Evolutionary conservation across 2,888 invertebrate genomes (phyloP), one percentile per base, ranked within the genome.

Genomic region (Anarsia innoxiella): DNA sequence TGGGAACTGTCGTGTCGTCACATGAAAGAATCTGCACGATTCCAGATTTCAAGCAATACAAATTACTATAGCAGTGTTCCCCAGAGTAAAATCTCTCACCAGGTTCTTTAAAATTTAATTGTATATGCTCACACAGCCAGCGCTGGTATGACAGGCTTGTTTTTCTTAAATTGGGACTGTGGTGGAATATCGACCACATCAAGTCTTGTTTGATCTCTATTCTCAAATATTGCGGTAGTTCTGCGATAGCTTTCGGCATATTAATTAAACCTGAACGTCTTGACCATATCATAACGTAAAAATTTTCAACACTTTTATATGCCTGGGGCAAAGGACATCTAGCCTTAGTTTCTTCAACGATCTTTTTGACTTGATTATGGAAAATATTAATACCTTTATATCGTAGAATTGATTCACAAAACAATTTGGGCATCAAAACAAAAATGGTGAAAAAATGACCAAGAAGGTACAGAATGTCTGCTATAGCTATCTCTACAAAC

Each of bases 311-410:
- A 11, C 58, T 52, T 11, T 51, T 26, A 31, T 64, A 39, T 1
- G 70, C 65, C 12, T 46, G 1, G 45, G 42, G 6, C 47, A 49
- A 11, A 2, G 60, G 54, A 44, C 75, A 69, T 38, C 75, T 62
- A 40, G 72, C 56, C 44, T 59, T 53, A 10, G 77, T 71, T 51
- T 79, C 78, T 15, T 59, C 56, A 23, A 71, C 49, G 12, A 75
- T 53, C 44, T 62, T 67, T 27, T 47, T 44, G 1, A 69, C 59
- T 3, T 49, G 49, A n/a, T 64, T 57, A 45, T 71, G 59, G 37
- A 53, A 64, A 2, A 44, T 37, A 23, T 50, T 61, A 23, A 68
- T 46, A 41, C 58, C 55, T 36, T 61, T 54, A 3, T 70, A 41
- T 23, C 51, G 52, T 14, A 77, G 41, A 26, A 66, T 35, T 1